These are phyloP conservation scores for Drosophila birchii DNA, from an alignment of 2,888 invertebrate species.

Conservation along the genomic window DNA sequence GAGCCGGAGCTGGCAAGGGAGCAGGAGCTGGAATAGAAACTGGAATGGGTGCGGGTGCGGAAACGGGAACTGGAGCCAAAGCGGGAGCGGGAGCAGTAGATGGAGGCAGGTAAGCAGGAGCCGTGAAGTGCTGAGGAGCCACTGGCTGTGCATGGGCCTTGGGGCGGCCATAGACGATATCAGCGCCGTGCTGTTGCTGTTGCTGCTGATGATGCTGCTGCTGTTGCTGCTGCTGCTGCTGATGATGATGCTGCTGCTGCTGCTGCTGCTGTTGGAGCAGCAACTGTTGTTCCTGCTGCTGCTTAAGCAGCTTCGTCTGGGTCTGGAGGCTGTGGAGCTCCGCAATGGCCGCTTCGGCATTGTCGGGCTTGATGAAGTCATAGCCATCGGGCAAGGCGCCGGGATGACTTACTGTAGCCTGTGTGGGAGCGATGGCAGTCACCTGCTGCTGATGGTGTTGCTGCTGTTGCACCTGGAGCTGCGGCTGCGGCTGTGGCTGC, in stretches of 20 bases:
- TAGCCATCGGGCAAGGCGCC: conserved; percentile 70
- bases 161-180: conserved; percentile 61
- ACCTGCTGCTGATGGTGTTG: conserved; percentile 19
- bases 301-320: conserved; percentile 61
- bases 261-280: conserved; percentile 49
- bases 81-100: conserved; percentile 4
- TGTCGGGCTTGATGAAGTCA: conserved; percentile 73
- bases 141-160: conserved; percentile 52
- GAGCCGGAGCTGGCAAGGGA: conserved; percentile 9
- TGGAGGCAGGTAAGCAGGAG: conserved; percentile 40
- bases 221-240: conserved; percentile 26
- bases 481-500: conserved; percentile 4
- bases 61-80: conserved; percentile 3
- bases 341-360: conserved; percentile 74
- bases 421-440: conserved; percentile 20
- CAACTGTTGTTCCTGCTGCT: conserved; percentile 62
- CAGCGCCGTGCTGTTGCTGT: conserved; percentile 36
- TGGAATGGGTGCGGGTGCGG: not conserved
- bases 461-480: conserved; percentile 16
- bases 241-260: conserved; percentile 24
- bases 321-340: conserved; percentile 77
- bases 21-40: conserved; percentile 10
- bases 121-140: conserved; percentile 23
- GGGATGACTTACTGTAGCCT: conserved; percentile 36
- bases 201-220: conserved; percentile 33